Evolutionary conservation across 2,113 vertebrate genomes (phyloP), one percentile per base, ranked within the genome.

Genomic region (Rynchops niger): DNA sequence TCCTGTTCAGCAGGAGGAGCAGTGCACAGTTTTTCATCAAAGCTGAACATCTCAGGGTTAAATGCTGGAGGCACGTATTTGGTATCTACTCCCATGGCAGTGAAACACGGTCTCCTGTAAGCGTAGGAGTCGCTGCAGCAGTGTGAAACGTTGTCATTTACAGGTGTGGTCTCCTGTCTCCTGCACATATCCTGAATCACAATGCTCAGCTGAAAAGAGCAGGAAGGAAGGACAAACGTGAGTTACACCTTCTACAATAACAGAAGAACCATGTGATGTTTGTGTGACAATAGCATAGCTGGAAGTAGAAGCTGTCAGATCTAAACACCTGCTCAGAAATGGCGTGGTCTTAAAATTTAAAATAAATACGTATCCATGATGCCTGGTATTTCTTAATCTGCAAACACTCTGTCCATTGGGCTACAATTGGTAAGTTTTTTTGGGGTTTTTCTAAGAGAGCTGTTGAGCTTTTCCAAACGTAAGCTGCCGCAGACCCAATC

Each of bases 41-140:
- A 98, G 36, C 22, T 82, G 91, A 98, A 98, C 82, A 96, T 94
- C 4, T 77, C 89, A 0, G 93, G 97, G 50, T 98, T 86, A 7
- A 98, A 98, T 3, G 90, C 4, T 2, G 97, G 96, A 25, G 98
- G 97, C 55, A 97, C 90, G 0, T 98, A 98, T 65, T 97, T 97
- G 65, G 96, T 88, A 7, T 98, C 98, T 4, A 87, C 22, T 15
- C 95, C 95, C 82, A 98, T 58, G 47, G 82, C 88, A 50, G 96
- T 97, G 89, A 98, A 98, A 26, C 98, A 98, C 0, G 97, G 95
- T 61, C 98, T 97, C 86, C 91, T 97, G 81, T 74, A 19, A 7
- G 97, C 71, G 8, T 98, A 98, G 5, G 97, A 95, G 1, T 97
- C 93, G 1, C 72, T 88, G 89, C 98, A 98, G 97, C 98, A 98